Conservation (phyloP, 2,113 vertebrate species). For the Mastomys natalensis region DNA sequence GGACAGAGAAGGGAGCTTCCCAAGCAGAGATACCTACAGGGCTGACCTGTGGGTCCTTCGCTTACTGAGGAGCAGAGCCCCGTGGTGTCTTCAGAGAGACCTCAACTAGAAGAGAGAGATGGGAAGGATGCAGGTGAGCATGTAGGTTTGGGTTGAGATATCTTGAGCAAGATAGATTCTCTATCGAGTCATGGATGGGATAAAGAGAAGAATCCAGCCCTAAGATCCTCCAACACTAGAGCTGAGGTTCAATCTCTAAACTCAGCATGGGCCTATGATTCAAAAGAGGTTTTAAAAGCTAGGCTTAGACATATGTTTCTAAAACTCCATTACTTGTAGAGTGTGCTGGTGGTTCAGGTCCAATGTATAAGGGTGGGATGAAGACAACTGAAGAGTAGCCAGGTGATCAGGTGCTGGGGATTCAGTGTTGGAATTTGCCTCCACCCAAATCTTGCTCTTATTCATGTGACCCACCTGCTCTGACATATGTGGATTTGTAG, state of each 20-base stretch:
- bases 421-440: not conserved
- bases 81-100: not conserved
- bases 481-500: accelerated
- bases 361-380: accelerated
- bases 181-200: not conserved
- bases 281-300: not conserved
- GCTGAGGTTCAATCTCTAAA: not conserved
- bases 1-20: not conserved
- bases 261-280: not conserved
- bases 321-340: accelerated
- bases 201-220: not conserved
- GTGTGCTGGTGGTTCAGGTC: not conserved
- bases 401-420: not conserved
- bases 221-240: accelerated
- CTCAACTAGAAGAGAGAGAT: not conserved
- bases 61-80: not conserved
- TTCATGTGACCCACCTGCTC: not conserved
- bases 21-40: not conserved
- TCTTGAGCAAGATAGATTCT: accelerated
- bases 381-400: accelerated
- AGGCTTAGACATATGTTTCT: not conserved
- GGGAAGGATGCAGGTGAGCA: not conserved
- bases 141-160: not conserved
- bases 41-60: not conserved
- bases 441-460: too few species aligned